Base-by-base conservation (phyloP, 2,797 vertebrate species). In the Urophycis tenuis region DNA sequence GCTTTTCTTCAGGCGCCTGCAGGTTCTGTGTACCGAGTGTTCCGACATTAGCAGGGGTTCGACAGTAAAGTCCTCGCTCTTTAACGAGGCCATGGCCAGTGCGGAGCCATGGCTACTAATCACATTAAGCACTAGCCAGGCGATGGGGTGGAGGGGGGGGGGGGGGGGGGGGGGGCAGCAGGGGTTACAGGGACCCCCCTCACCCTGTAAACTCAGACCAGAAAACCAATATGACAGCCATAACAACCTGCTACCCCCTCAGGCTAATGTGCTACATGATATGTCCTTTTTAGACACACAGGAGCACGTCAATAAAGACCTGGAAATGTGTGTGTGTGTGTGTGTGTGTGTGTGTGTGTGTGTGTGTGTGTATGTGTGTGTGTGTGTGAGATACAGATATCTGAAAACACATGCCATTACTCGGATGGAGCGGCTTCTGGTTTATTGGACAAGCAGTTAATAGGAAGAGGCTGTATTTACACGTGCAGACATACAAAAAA, bases 181-280 rank as follows among this genome's bases (percentile, higher is more conserved):
- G 49, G n/a, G 49, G 5, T 22, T 22, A 53, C 49, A 17, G 69
- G 19, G 33, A 71, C 74, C 81, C 74, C 81, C 78, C 11, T 72
- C 74, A 79, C 39, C 70, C 67, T 22, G 60, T 36, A 76, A 71
- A 35, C 19, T 11, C 71, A 8, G 30, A 7, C 17, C 3, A 75
- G 34, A 78, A 30, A 53, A 53, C 49, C 49, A 53, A 53, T 53
- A 53, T 53, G 49, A 53, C 49, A 53, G n/a, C 49, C 49, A 53
- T 53, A 53, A 53, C 49, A 53, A 53, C 19, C 49, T 22, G 22
- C 49, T n/a, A 19, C 22, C 49, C 49, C 49, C 49, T 9, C 49
- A 7, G 49, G 49, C 49, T 53, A 53, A 53, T 53, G 49, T n/a
- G 49, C 49, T 53, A 53, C 49, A 53, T n/a, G 49, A 53, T 53